phyloP scores from a whole-genome alignment of 2,888 invertebrate species.

The Aproaerema taeniolella region DNA sequence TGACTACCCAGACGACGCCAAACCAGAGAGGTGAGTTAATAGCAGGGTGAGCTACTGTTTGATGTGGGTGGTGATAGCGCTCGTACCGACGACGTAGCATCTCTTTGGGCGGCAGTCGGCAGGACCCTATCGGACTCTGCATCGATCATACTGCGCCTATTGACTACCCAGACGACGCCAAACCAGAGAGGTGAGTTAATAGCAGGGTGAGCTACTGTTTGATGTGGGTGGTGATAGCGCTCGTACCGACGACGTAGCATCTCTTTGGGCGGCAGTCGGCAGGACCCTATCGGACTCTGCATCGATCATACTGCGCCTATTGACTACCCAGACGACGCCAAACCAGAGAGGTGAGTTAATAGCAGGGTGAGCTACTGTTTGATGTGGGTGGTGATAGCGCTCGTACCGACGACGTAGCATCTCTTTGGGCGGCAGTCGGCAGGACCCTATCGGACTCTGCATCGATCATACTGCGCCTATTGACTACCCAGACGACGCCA shows the following conservation, averaged over 20 bases:
- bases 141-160: conserved; percentile 58
- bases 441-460: conserved; percentile 91
- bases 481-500: conserved; percentile 58
- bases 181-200: conserved; percentile 65
- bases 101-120: conserved; percentile 90
- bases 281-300: conserved; percentile 91
- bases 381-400: conserved; percentile 93
- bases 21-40: conserved; percentile 65
- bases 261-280: conserved; percentile 90
- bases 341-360: conserved; percentile 65
- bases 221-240: conserved; percentile 93
- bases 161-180: conserved; percentile 58
- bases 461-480: conserved; percentile 58
- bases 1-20: conserved; percentile 58
- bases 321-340: conserved; percentile 58
- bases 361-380: too few species aligned
- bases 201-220: too few species aligned
- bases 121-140: conserved; percentile 91
- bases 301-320: conserved; percentile 58
- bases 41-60: too few species aligned
- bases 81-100: conserved; percentile 93
- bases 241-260: conserved; percentile 93
- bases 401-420: conserved; percentile 93
- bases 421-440: conserved; percentile 90
- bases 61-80: conserved; percentile 93